phyloP scores from a whole-genome alignment of 2,888 invertebrate genomes.

The Gymnoscelis rufifasciata region DNA sequence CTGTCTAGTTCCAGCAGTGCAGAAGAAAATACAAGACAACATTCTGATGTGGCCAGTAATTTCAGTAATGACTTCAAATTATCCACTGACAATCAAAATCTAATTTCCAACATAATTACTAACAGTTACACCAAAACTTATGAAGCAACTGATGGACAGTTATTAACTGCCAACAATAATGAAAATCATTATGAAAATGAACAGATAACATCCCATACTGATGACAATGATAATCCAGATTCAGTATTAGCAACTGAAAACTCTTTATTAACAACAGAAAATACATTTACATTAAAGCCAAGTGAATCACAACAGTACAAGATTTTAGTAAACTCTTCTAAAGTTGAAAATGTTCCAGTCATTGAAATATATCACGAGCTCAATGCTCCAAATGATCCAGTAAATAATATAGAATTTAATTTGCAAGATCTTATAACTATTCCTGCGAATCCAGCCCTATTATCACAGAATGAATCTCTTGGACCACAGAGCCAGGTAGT shows the following conservation, averaged over 20 bases:
- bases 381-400: not conserved
- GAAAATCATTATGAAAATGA: not conserved
- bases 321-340: slow-evolving; percentile 7
- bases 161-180: no score
- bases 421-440: not conserved
- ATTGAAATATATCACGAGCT: slow-evolving; percentile 11
- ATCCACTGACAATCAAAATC: no score
- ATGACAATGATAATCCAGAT: not conserved
- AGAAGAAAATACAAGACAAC: no score
- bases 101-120: no score
- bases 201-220: not conserved
- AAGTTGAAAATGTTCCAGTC: slow-evolving; percentile 9
- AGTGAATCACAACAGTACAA: slow-evolving; percentile 3
- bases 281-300: not conserved
- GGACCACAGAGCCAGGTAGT: no score
- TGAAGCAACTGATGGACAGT: not conserved
- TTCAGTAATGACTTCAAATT: no score
- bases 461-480: no score
- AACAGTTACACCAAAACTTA: no score
- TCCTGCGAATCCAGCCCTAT: no score
- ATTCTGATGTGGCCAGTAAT: no score
- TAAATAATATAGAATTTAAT: not conserved
- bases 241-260: not conserved
- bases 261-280: not conserved
- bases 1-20: no score